Percentiles rank a stretch among this genome's conserved stretches.
These are phyloP conservation scores for Araneus ventricosus DNA, from an alignment of 1,140 invertebrate species.

Conservation along the genomic window DNA sequence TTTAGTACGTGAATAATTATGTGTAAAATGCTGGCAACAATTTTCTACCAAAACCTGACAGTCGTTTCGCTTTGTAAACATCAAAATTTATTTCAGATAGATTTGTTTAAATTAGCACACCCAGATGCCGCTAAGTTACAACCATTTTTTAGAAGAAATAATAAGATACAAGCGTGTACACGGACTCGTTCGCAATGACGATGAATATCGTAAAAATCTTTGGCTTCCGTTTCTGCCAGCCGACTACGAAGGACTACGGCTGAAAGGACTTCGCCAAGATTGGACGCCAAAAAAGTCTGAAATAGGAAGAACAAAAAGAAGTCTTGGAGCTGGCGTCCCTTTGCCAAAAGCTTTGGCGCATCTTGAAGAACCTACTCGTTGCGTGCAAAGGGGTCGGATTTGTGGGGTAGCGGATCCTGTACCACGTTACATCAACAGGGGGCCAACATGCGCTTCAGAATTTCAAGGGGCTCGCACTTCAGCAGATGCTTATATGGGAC, in stretches of 20 bases:
- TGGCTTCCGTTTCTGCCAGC: slow-evolving; percentile 24
- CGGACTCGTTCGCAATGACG: slow-evolving; percentile 21
- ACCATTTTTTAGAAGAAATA: slow-evolving; percentile 44
- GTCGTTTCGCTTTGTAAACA: no score
- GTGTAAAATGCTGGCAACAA: no score
- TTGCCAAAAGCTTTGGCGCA: neutral
- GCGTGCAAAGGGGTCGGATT: neutral
- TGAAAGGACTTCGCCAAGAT: slow-evolving; percentile 4
- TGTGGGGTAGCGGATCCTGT: neutral
- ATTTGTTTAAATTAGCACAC: no score
- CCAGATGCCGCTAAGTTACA: neutral
- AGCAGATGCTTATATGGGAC: neutral
- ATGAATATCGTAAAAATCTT: slow-evolving; percentile 43
- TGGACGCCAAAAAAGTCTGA: neutral
- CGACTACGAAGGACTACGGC: neutral
- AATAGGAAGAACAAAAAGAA: neutral
- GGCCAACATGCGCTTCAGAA: neutral
- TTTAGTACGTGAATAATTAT: no score
- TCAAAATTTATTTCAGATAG: no score
- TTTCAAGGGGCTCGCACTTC: slow-evolving; percentile 42
- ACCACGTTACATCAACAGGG: slow-evolving; percentile 35
- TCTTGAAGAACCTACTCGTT: slow-evolving; percentile 4
- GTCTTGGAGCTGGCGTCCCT: neutral
- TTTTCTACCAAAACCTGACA: no score
- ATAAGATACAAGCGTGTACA: neutral